A percentile compares a stretch with the other conserved stretches of the same genome.
Conservation (phyloP, 2,113 vertebrate species). For the Paramormyrops kingsleyae region DNA sequence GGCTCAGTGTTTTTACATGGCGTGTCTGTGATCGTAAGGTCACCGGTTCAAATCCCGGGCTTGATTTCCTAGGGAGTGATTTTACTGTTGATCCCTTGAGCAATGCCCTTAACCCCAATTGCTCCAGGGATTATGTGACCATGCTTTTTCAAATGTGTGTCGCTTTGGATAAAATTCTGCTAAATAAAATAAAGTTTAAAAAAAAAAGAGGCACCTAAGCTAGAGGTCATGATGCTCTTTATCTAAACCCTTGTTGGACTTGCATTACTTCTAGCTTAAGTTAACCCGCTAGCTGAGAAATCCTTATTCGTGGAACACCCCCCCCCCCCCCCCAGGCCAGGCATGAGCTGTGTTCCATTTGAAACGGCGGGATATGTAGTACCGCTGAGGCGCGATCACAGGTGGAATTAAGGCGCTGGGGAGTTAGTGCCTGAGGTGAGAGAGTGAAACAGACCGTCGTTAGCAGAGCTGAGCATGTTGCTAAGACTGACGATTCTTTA, state of each 20-base stretch:
- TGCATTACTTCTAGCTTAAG: neutral
- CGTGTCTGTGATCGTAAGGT: neutral
- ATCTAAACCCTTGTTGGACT: neutral
- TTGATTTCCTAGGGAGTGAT: neutral
- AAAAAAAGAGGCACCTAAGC: neutral
- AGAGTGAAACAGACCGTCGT: neutral
- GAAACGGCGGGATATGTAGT: neutral
- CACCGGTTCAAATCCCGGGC: neutral
- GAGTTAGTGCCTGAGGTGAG: neutral
- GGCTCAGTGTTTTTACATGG: neutral
- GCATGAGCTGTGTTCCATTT: neutral
- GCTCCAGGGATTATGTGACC: neutral
- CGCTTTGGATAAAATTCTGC: neutral
- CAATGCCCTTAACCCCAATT: neutral
- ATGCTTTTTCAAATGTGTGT: neutral
- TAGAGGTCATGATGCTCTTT: neutral
- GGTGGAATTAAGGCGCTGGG: neutral
- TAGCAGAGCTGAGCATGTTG: neutral
- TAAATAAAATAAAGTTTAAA: neutral
- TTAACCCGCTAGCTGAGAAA: neutral
- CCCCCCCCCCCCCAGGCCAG: neutral
- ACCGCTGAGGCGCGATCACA: neutral
- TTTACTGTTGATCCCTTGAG: neutral
- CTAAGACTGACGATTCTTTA: neutral
- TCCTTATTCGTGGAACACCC: neutral